Evolutionary conservation across 2,797 vertebrate genomes (phyloP).

Genomic region (Acrossocheilus fasciatus): DNA sequence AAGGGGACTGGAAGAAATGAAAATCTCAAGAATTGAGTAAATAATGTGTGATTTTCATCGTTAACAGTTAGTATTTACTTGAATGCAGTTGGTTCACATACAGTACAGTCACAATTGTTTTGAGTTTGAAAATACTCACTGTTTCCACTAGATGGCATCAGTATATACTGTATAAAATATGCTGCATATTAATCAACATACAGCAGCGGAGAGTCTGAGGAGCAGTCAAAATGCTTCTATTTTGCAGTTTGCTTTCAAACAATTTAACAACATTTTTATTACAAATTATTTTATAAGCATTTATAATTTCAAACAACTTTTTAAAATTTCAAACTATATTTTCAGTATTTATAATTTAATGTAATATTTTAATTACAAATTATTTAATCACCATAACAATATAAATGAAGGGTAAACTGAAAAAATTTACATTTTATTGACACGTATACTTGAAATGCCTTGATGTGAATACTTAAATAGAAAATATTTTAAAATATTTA

Average conservation of each 20-base stretch:
- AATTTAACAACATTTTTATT: not conserved
- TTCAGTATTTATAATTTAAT: not conserved
- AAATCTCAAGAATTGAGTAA: not conserved
- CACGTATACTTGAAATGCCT: not conserved
- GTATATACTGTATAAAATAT: not conserved
- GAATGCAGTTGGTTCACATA: not conserved
- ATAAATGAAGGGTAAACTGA: not conserved
- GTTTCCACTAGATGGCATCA: constrained; percentile 60
- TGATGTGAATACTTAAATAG: constrained; percentile 2
- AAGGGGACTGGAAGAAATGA: not conserved
- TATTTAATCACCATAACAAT: not conserved
- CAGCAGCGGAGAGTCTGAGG: not conserved
- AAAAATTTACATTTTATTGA: not conserved
- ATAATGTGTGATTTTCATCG: not conserved
- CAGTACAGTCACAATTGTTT: not conserved
- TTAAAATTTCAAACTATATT: not conserved
- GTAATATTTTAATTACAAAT: not conserved
- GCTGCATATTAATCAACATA: constrained; percentile 1
- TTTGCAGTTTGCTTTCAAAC: not conserved
- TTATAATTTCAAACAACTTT: not conserved
- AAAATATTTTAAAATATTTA: not conserved
- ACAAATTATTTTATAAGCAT: not conserved
- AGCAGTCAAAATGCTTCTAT: not conserved
- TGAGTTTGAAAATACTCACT: not conserved
- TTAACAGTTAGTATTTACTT: not conserved